These are phyloP conservation scores for Andrena bucephala DNA, from an alignment of 2,888 invertebrate genomes.

Conservation along the genomic window DNA sequence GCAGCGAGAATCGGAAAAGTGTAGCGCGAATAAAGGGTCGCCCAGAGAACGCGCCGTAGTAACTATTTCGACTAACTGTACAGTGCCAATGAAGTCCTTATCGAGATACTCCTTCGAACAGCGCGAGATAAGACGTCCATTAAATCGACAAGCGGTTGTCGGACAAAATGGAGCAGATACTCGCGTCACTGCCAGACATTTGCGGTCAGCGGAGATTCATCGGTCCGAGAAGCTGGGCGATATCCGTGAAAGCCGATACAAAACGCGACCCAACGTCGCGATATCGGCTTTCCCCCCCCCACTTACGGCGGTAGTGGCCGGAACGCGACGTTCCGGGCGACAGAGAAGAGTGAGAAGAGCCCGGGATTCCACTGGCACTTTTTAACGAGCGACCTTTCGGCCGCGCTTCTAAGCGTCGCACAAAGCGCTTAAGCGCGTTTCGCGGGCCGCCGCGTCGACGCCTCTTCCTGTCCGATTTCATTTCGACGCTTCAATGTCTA, in stretches of 20 bases:
- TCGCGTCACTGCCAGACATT: conserved; percentile 56
- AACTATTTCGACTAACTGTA: too few relatives aligned
- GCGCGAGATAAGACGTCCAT: background rate
- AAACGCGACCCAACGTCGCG: conserved; percentile 47
- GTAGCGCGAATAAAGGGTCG: too few relatives aligned
- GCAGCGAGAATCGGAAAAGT: background rate
- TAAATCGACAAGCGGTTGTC: background rate
- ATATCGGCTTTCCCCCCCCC: conserved; percentile 59
- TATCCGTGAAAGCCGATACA: conserved; percentile 63
- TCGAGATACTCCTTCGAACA: too few relatives aligned
- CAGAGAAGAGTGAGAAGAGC: background rate
- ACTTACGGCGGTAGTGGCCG: background rate
- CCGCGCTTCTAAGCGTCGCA: conserved; percentile 1
- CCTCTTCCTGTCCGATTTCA: conserved; percentile 32
- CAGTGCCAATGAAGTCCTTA: too few relatives aligned
- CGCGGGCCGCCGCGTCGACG: conserved; percentile 17
- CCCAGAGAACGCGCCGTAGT: too few relatives aligned
- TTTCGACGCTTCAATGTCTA: conserved; percentile 16
- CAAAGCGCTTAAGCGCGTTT: conserved; percentile 26
- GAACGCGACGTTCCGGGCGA: conserved; percentile 3
- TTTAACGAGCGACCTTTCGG: conserved; percentile 21
- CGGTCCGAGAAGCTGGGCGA: conserved; percentile 29
- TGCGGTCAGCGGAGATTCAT: conserved; percentile 62
- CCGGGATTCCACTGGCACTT: background rate
- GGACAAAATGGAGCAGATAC: background rate